phyloP scores from a whole-genome alignment of 2,888 invertebrate genomes.

The Zygothrica quintamaculata region DNA sequence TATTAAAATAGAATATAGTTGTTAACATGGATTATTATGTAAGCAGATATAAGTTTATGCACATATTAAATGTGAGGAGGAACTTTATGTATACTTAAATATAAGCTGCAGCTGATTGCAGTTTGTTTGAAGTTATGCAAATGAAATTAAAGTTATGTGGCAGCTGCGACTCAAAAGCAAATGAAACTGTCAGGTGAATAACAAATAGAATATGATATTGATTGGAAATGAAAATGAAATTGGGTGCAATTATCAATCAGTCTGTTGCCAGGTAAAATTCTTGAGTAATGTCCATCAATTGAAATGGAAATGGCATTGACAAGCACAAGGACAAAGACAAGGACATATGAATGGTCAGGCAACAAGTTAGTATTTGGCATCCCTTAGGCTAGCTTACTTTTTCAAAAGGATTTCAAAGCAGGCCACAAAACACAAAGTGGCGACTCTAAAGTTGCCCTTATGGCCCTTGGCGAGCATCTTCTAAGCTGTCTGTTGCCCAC shows the following conservation, averaged over 20 bases:
- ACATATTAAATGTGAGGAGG: too few species aligned
- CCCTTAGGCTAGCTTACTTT: conserved; percentile 30
- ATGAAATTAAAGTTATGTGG: conserved; percentile 15
- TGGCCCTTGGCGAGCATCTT: conserved; percentile 38
- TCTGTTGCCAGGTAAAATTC: background rate
- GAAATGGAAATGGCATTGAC: background rate
- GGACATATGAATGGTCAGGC: conserved; percentile 11
- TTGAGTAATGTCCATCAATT: background rate
- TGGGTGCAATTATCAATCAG: conserved; percentile 24
- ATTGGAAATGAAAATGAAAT: background rate
- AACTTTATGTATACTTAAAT: too few species aligned
- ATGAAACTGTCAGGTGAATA: conserved; percentile 23
- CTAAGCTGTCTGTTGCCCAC: conserved; percentile 43
- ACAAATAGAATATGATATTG: conserved; percentile 16
- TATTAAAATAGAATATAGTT: conserved; percentile 13
- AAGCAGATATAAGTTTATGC: background rate
- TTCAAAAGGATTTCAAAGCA: conserved; percentile 40
- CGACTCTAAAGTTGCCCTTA: conserved; percentile 17
- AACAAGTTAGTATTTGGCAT: conserved; percentile 26
- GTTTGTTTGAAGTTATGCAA: conserved; percentile 11
- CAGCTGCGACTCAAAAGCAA: conserved; percentile 1
- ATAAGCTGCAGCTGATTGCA: conserved; percentile 13
- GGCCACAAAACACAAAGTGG: conserved; percentile 32
- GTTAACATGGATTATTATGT: conserved; percentile 1
- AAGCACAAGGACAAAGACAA: background rate